Evolutionary conservation across 2,797 vertebrate species (phyloP), one percentile per base, ranked within the genome.

Genomic region (Halcyon smyrnensis): DNA sequence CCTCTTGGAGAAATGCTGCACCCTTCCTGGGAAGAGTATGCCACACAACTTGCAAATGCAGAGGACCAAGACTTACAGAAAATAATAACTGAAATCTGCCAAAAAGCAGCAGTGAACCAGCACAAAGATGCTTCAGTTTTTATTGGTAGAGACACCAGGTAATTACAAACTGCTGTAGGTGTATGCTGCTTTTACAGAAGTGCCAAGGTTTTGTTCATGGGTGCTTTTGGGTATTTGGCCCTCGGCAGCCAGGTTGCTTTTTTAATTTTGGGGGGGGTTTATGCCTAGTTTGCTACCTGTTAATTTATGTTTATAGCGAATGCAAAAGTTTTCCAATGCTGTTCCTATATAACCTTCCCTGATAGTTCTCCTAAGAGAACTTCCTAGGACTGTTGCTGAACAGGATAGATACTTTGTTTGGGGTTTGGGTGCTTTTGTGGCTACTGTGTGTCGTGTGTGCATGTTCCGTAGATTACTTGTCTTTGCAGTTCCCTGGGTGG

Each of bases 1-100:
- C 99, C 99, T 34, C 98, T 99, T 98, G 99, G 99, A 28, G 99
- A 99, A 96, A 99, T 99, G 99, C 96, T 99, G 97, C 97, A 98
- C 6, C 96, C 97, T 2, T 92, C 97, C 13, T 99, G 99, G 99
- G 99, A 99, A 95, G 98, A 95, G 54, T 98, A 99, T 17, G 99
- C 99, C 76, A 99, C 99, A 3, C 96, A 97, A 79, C 97, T 99
- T 63, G 99, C 98, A 84, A 99, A 99, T 19, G 98, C 99, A 24
- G 99, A 99, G 91, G 98, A 99, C 39, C 94, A 97, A 2, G 97
- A 98, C 53, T 70, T 99, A 45, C 94, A 98, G 32, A 17, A 82
- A 3, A 96, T 96, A 23, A 85, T 99, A 79, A 94, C 92, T 34
- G 98, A 98, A 25, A 97, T 99, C 25, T 97, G 98, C 23, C 96